Percentiles rank a stretch among this genome's conserved stretches.
Conservation (phyloP, 2,113 vertebrate genomes). For the Hemicordylus capensis region DNA sequence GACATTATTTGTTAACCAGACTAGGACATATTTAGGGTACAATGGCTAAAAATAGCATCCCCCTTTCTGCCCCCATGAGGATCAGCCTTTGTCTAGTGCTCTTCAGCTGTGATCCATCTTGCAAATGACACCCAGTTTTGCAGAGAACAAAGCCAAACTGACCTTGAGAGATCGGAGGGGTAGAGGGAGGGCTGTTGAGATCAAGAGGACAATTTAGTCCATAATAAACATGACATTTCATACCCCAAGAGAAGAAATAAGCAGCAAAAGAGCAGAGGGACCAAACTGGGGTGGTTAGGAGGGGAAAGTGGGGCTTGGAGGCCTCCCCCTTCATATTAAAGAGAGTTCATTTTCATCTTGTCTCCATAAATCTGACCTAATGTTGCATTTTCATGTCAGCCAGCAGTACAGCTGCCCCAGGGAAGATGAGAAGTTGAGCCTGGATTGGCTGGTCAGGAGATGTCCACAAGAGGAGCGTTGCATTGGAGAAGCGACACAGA, state of each 20-base stretch:
- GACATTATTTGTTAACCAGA: fast-evolving
- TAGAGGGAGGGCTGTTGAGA: background rate
- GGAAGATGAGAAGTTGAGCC: slow-evolving; percentile 31
- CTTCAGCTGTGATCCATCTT: background rate
- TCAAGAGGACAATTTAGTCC: slow-evolving; percentile 34
- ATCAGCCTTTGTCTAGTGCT: fast-evolving
- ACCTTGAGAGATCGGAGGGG: slow-evolving; percentile 31
- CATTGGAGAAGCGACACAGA: background rate
- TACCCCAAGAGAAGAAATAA: slow-evolving; percentile 44
- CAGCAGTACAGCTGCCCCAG: background rate
- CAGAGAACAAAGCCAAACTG: background rate
- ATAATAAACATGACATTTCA: slow-evolving; percentile 54
- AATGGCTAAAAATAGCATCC: background rate
- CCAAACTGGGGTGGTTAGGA: background rate
- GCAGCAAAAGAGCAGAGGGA: slow-evolving; percentile 35
- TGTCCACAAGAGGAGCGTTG: background rate
- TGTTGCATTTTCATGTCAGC: background rate
- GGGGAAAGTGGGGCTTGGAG: slow-evolving; percentile 28
- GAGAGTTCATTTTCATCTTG: slow-evolving; percentile 62
- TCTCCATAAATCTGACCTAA: slow-evolving; percentile 65
- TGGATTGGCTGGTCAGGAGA: background rate
- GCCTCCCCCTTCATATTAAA: slow-evolving; percentile 52
- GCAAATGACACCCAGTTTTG: background rate
- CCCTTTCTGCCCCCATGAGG: background rate
- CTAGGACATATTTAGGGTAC: background rate